A percentile compares a stretch with the other conserved stretches of the same genome.
Evolutionary conservation across 2,888 invertebrate genomes (phyloP).

Genomic region (Euplexia lucipara): DNA sequence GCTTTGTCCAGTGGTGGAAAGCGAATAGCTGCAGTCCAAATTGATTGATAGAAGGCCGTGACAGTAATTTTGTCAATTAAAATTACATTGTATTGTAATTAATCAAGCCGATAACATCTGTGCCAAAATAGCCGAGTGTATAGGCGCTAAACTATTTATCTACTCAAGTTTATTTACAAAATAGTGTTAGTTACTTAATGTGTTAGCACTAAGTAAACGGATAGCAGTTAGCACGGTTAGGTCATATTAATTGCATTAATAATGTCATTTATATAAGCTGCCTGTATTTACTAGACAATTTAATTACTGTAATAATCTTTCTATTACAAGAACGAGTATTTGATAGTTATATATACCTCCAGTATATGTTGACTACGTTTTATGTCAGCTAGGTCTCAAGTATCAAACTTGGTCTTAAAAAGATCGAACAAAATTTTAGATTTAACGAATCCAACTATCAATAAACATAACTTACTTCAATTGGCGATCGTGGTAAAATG

Average conservation of each 20-base stretch:
- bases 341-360: conserved; percentile 27
- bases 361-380: too few species aligned
- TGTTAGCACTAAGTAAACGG: conserved; percentile 25
- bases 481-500: too few species aligned
- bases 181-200: conserved; percentile 21
- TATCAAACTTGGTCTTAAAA: not conserved
- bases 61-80: conserved; percentile 47
- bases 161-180: conserved; percentile 23
- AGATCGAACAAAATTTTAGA: too few species aligned
- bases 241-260: conserved; percentile 46
- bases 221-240: conserved; percentile 9
- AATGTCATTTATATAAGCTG: conserved; percentile 38
- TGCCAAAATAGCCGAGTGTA: conserved; percentile 37
- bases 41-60: conserved; percentile 47
- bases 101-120: conserved; percentile 39
- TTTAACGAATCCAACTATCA: too few species aligned
- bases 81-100: conserved; percentile 39
- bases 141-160: conserved; percentile 9
- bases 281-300: conserved; percentile 14
- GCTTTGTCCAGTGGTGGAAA: conserved; percentile 16
- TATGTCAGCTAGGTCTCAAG: not conserved
- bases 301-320: conserved; percentile 40
- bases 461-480: too few species aligned
- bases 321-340: conserved; percentile 21
- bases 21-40: conserved; percentile 16